A percentile compares a stretch with the other conserved stretches of the same genome.
phyloP scores from a whole-genome alignment of 2,888 invertebrate genomes.

The Hedya salicella region DNA sequence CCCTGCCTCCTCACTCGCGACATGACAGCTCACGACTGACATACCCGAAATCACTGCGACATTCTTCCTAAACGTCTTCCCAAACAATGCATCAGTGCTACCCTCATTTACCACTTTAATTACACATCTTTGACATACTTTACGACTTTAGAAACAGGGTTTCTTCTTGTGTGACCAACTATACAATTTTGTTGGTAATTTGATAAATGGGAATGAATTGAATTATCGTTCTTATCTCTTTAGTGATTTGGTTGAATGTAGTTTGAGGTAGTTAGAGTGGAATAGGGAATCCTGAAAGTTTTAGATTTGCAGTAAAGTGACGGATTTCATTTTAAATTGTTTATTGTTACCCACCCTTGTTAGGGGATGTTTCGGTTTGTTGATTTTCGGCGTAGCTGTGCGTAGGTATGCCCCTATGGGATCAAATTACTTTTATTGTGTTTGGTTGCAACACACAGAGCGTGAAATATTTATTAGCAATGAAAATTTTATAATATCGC shows the following conservation, averaged over 20 bases:
- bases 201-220: constrained; percentile 26
- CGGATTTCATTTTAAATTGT: constrained; percentile 75
- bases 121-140: constrained; percentile 40
- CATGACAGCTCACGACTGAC: constrained; percentile 76
- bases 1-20: constrained; percentile 59
- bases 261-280: constrained; percentile 48
- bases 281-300: constrained; percentile 61
- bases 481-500: constrained; percentile 34
- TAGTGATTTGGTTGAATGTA: constrained; percentile 51
- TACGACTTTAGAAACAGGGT: not conserved
- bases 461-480: constrained; percentile 41
- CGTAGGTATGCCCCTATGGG: constrained; percentile 32
- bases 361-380: constrained; percentile 51
- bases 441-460: constrained; percentile 32
- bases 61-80: constrained; percentile 74
- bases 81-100: constrained; percentile 71
- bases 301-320: constrained; percentile 62
- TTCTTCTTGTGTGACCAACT: not conserved
- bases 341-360: constrained; percentile 58
- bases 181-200: constrained; percentile 15
- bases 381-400: constrained; percentile 37
- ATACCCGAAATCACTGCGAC: constrained; percentile 81
- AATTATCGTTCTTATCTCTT: constrained; percentile 46
- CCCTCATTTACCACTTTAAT: constrained; percentile 48
- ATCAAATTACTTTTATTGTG: constrained; percentile 44